Base-by-base conservation (phyloP, 2,113 vertebrate species). In the Pristiophorus japonicus region DNA sequence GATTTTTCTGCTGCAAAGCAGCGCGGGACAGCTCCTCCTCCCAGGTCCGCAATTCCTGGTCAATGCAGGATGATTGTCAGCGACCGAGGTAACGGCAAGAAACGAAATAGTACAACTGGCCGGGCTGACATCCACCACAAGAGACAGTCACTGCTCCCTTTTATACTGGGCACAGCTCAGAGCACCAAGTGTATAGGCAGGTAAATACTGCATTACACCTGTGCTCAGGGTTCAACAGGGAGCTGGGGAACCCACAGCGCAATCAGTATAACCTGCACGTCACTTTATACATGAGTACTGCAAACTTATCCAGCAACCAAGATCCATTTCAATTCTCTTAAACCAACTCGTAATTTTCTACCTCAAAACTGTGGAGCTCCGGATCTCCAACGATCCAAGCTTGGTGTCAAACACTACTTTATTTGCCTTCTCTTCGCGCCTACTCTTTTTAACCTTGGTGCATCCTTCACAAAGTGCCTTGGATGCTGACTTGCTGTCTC, bases 1-100 rank as follows among this genome's bases (percentile, higher is more conserved):
- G 99, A 96, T 98, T 98, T 97, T 99, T 99, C 97, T 99, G 99
- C 97, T 99, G 98, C 95, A 99, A 97, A 0, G 99, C 99, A 0
- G 99, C 99, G 92, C 97, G 97, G 1, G 97, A 98, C 96, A 99
- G 97, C 96, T 99, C 99, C 96, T 99, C 99, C 96, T 99, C 99
- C 99, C 99, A 99, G 0, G 98, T 99, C 22, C 98, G 98, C 87
- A 99, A 96, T 97, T 99, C 99, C 99, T 99, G 94, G 4, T 30
- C 12, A 34, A 94, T 2, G 38, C 22, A 67, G 22, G 10, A 1
- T 10, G 38, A 11, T 67, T 22, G 6, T 45, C 24, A 30, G 42
- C 12, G 93, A 45, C 24, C 20, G n/a, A 66, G n/a, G 38, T 4
- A 34, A 81, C 11, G 27, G 47, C 27, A 55, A 59, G 27, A 14